Evolutionary conservation across 1,140 invertebrate species (phyloP), one percentile per base, ranked within the genome.

Genomic region (Belonocnema kinseyi): DNA sequence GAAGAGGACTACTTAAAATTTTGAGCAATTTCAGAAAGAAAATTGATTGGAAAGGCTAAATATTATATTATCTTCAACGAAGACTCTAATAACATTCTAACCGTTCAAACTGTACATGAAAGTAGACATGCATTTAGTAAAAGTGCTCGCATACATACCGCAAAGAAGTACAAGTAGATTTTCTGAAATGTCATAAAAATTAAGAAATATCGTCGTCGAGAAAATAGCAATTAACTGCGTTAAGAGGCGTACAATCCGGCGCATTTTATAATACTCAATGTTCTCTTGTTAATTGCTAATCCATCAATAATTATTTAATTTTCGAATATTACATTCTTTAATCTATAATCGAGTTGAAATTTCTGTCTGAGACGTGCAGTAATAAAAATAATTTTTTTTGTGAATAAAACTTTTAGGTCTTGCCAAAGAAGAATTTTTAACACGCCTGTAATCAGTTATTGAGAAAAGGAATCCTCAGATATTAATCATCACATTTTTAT

Each of bases 171-270:
- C 21, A 73, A 73, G 51, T 52, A 51, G 26, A 19, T 14, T 73
- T 26, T 8, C n/a, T 53, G 53, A 84, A 84, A 84, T 84, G 80
- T 80, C 83, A 83, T 80, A 84, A 84, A 84, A 84, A 78, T 75
- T 19, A 46, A 46, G 73, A 80, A 82, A 82, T 80, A 75, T 81
- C 75, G 5, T 72, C 21, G 12, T 17, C 53, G 40, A 26, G 66
- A 72, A 74, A 51, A 50, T 50, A 81, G 75, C 71, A 79, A 84
- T 84, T 81, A 81, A 79, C 71, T 17, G 51, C 74, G 40, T 56
- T 53, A 21, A 66, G 56, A 80, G 72, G 51, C 74, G 71, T 56
- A 72, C 19, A 52, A 75, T 75, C 82, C 19, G 51, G 52, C 40
- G 51, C 71, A 54, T 50, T 54, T n/a, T 51, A 52, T 52, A 78